Base-by-base conservation (phyloP, 2,797 vertebrate genomes). In the Gambelia wislizenii region DNA sequence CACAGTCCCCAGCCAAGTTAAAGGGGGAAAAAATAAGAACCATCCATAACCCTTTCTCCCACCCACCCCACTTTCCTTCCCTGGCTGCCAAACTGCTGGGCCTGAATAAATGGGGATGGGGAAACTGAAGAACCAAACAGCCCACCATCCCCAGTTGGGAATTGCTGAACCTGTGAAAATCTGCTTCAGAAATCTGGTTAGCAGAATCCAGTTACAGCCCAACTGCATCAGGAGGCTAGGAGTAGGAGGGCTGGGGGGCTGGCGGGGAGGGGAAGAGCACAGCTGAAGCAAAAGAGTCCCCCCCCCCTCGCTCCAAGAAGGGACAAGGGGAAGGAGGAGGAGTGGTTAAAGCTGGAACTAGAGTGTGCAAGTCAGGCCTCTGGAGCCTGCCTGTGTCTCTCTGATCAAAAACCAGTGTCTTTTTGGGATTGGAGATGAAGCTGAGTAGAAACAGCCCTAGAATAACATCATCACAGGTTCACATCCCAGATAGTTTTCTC, bases 181-280 rank as follows among this genome's bases (percentile, higher is more conserved):
- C 83, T 75, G 87, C 77, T 77, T 80, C 86, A 81, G 87, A 91
- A 91, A 91, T 88, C 83, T 49, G 72, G 86, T 91, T 91, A 91
- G 87, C 36, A 44, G 90, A 82, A 85, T 88, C 84, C 86, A 85
- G 83, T 88, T 88, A 91, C n/a, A 85, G 47, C 18, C 85, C 59
- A 82, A 69, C 78, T 86, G 84, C 84, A 82, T 49, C 70, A 93
- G 90, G 74, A 91, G 91, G 77, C 92, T 90, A 94, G 92, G 76
- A 91, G 89, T 87, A 82, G 90, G 90, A 86, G 85, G 64, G 64
- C 85, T 74, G 25, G n/a, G 16, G 2, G 8, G 18, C n/a, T n/a
- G n/a, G n/a, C n/a, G 80, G 92, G 89, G 88, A 80, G 89, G 90
- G 84, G 84, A 76, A 83, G 82, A 59, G 70, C 83, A 78, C 39